Evolutionary conservation across 1,140 invertebrate species (phyloP), one percentile per base, ranked within the genome.

Genomic region (Drosophila repletoides): DNA sequence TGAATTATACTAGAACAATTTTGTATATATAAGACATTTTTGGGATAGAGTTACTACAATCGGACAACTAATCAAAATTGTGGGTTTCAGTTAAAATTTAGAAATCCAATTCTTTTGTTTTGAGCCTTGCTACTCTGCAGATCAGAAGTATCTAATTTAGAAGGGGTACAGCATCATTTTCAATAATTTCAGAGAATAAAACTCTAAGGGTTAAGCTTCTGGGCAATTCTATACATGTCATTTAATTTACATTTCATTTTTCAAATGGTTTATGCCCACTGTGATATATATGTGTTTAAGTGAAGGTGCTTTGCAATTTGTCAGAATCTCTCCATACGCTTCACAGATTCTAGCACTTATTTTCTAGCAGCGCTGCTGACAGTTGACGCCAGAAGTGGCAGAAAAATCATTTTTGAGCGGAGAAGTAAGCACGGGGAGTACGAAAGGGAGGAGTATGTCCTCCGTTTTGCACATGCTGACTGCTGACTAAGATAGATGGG

Each of bases 131-230:
- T n/a, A n/a, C n/a, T n/a, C n/a, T n/a, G n/a, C n/a, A n/a, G n/a
- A n/a, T n/a, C n/a, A n/a, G n/a, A n/a, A n/a, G n/a, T n/a, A n/a
- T n/a, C n/a, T n/a, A n/a, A n/a, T n/a, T n/a, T n/a, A n/a, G n/a
- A n/a, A n/a, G n/a, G n/a, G n/a, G n/a, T n/a, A n/a, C n/a, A n/a
- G n/a, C n/a, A n/a, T n/a, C n/a, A n/a, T n/a, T n/a, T n/a, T n/a
- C n/a, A n/a, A n/a, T n/a, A n/a, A n/a, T n/a, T n/a, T n/a, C n/a
- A n/a, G n/a, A n/a, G n/a, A n/a, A n/a, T n/a, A n/a, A n/a, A n/a
- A n/a, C n/a, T n/a, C n/a, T n/a, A n/a, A 59, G 63, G 59, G 76
- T 61, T 71, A 53, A 51, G 24, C 46, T 55, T 53, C 34, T 19
- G 49, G 49, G 15, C 15, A 36, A 12, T 49, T 36, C 10, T 1